Evolutionary conservation across 2,888 invertebrate species (phyloP).

Genomic region (Diplolepis rosae): DNA sequence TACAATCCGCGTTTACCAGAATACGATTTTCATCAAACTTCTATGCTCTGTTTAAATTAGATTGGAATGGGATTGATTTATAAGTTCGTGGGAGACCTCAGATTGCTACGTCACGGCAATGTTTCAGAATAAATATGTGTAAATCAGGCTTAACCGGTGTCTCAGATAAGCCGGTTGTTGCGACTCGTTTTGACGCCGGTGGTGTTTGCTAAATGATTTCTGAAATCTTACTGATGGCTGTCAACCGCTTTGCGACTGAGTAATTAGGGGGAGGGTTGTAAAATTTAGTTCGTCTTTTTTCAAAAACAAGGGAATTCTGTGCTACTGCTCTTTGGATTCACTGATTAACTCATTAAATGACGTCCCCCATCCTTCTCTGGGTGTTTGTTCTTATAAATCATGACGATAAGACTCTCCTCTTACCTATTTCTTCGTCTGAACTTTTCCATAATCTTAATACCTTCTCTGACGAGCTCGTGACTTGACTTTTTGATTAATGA

Average conservation of each 20-base stretch:
- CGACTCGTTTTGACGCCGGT: constrained; percentile 33
- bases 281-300: constrained; percentile 56
- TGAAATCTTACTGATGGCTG: constrained; percentile 55
- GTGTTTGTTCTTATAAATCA: constrained; percentile 73
- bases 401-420: constrained; percentile 53
- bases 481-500: background rate
- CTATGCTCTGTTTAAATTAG: constrained; percentile 8
- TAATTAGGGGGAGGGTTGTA: constrained; percentile 65
- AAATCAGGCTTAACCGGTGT: constrained; percentile 68
- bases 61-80: constrained; percentile 53
- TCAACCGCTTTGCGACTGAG: constrained; percentile 48
- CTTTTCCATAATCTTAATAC: constrained; percentile 66
- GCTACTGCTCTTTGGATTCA: constrained; percentile 61
- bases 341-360: constrained; percentile 65
- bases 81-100: constrained; percentile 32
- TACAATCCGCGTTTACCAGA: too few relatives aligned
- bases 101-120: constrained; percentile 45
- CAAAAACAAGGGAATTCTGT: constrained; percentile 41
- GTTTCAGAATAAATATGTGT: constrained; percentile 64
- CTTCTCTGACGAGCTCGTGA: background rate
- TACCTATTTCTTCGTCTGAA: constrained; percentile 55
- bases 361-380: constrained; percentile 57
- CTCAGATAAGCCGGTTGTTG: constrained; percentile 65
- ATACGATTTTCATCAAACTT: too few relatives aligned
- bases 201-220: constrained; percentile 67